Base-by-base conservation (phyloP, 2,888 invertebrate genomes). In the Mechanitis messenoides region DNA sequence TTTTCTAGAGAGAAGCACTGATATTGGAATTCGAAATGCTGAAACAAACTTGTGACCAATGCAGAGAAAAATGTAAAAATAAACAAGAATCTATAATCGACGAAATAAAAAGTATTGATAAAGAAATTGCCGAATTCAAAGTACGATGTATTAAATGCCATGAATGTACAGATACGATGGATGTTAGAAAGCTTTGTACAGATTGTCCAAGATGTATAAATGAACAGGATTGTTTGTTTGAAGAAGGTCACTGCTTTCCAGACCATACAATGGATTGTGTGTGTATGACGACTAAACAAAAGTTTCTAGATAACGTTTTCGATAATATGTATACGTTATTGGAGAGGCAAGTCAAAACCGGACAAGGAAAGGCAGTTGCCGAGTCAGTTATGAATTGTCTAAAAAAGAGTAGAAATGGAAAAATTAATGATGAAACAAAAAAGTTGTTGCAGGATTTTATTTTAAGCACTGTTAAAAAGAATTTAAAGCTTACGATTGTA, bases 321-420 rank as follows among this genome's bases (percentile, higher is more conserved):
- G 88, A 88, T 57, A 88, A 89, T 60, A 89, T 89, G 89, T 84
- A 84, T 60, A 83, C 82, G 0, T 77, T 85, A 5, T 69, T 89
- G 53, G 85, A 83, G 58, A 80, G 74, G 61, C 74, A 86, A 69
- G 68, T 72, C 2, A 78, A 78, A 53, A 79, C 80, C 2, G 66
- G 68, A 1, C 65, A 77, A 0, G 89, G 88, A 0, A 85, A 83
- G 71, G 75, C 76, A 6, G 71, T 89, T 1, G 87, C 85, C 1
- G 79, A 84, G 28, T 68, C 74, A 28, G 74, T 89, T 4, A 58
- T 87, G 5, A 67, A 72, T 11, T 81, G 83, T 61, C 71, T 90
- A 33, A 81, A 74, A 55, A 76, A 68, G 53, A 89, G 88, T 57
- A 81, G 73, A 54, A 87, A 88, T 71, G 89, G 89, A 1, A 89